Percentiles rank a stretch among this genome's conserved stretches.
These are phyloP conservation scores for Amblyraja radiata DNA, from an alignment of 2,797 vertebrate species.

Conservation along the genomic window DNA sequence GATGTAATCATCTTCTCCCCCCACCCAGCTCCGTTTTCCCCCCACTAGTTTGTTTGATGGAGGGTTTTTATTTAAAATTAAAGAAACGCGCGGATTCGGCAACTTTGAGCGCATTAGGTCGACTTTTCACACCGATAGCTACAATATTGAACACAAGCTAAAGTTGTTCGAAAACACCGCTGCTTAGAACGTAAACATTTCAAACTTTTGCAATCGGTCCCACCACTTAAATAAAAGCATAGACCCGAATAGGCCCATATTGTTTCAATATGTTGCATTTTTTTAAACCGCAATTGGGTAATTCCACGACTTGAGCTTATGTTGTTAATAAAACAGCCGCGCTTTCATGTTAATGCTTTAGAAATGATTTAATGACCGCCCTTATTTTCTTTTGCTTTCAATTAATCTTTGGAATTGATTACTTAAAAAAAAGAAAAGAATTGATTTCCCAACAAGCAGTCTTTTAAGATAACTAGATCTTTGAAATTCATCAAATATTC, in stretches of 20 bases:
- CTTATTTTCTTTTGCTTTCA: not conserved
- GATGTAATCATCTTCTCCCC: slow-evolving; percentile 58
- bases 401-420: not conserved
- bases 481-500: not conserved
- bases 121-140: not conserved
- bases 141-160: not conserved
- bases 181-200: not conserved
- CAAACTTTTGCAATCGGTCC: not conserved
- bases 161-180: no score
- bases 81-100: not conserved
- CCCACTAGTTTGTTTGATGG: not conserved
- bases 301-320: not conserved
- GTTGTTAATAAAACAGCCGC: not conserved
- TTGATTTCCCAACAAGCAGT: not conserved
- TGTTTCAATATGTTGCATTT: not conserved
- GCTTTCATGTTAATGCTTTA: not conserved
- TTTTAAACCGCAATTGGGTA: not conserved
- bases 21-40: slow-evolving; percentile 42
- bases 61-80: not conserved
- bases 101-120: not conserved
- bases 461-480: not conserved
- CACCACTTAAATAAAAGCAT: no score
- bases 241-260: not conserved
- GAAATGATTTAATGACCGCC: not conserved
- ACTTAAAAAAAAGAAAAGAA: not conserved